Evolutionary conservation across 2,888 invertebrate genomes (phyloP), one percentile per base, ranked within the genome.

Genomic region (Eristalinus aeneus): DNA sequence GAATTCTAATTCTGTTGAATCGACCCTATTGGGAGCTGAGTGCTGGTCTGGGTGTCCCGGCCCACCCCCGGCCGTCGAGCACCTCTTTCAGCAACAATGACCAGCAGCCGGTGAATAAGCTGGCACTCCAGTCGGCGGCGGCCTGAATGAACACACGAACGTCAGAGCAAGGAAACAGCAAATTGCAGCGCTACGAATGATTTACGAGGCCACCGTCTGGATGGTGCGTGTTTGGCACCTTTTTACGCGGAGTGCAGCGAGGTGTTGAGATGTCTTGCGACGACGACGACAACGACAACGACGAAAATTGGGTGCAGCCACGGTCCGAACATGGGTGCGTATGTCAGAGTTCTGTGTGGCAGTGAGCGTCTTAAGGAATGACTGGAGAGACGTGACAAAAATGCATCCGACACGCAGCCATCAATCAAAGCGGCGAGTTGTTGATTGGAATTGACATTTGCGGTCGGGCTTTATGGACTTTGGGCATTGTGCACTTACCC

Each of bases 1-100:
- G 84, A 84, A 84, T 80, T 84, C 67, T 71, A 75, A 80, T 69
- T 79, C 71, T 72, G 61, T 61, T 54, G 58, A 53, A 5, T 32
- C 36, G 54, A 69, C 32, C 79, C 75, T 65, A 61, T 71, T 75
- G 65, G 69, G 65, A 12, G 65, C n/a, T 73, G 46, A 22, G 27
- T 32, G 39, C 53, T 39, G 36, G 34, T 11, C 36, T 36, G 36
- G 36, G 36, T 10, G 36, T 3, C 36, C 11, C 36, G 12, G 1
- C 11, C 9, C 39, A n/a, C n/a, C 4, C 39, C n/a, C 12, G 4
- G 12, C 3, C 16, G 8, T 16, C 16, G 9, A 1, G 27, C 16
- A 5, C 46, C 8, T n/a, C 46, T 16, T 5, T 46, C 46, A 16
- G 9, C 16, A 16, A 46, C 46, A 46, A 46, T 46, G 46, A 16